Evolutionary conservation across 2,797 vertebrate genomes (phyloP), one percentile per base, ranked within the genome.

Genomic region (Oceanodroma leucorhoa): DNA sequence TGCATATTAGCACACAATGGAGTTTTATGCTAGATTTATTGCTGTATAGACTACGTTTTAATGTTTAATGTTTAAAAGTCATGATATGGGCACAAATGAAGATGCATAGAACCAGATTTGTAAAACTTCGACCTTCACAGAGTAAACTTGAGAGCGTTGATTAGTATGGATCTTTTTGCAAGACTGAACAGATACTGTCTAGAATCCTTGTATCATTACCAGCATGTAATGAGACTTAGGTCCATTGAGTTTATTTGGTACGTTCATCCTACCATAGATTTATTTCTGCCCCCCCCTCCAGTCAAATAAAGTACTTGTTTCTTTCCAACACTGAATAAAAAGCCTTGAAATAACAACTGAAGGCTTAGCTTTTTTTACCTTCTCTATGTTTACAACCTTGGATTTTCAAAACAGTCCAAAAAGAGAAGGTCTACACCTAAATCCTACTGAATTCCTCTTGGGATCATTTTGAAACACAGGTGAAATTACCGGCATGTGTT

Each of bases 391-490:
- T 72, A 11, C 48, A 67, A 64, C 18, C 45, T 77, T 91, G 48
- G 17, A 29, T 87, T 93, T 94, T 87, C 66, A 84, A 79, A 94
- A 51, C 20, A 62, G 20, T 84, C 32, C 20, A 70, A 54, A 90
- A 29, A 8, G 19, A 30, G 83, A 69, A 77, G 40, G 6, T 77
- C 62, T 64, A 29, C 38, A 29, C 26, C 38, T 65, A 71, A 90
- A 87, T 88, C 62, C 32, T 55, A 17, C 60, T 84, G n/a, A 70
- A 60, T 94, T 87, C 36, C 64, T 79, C 45, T 88, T 58, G 60
- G 24, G 62, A 91, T 87, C 36, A 17, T 23, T 87, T 89, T 80
- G 66, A 91, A 81, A 72, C 55, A 30, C 27, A 34, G 40, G 18
- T 87, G 77, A 73, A 95, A 79, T 82, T 46, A 22, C 11, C n/a